Conservation (phyloP, 2,113 vertebrate genomes). For the Gymnogyps californianus region DNA sequence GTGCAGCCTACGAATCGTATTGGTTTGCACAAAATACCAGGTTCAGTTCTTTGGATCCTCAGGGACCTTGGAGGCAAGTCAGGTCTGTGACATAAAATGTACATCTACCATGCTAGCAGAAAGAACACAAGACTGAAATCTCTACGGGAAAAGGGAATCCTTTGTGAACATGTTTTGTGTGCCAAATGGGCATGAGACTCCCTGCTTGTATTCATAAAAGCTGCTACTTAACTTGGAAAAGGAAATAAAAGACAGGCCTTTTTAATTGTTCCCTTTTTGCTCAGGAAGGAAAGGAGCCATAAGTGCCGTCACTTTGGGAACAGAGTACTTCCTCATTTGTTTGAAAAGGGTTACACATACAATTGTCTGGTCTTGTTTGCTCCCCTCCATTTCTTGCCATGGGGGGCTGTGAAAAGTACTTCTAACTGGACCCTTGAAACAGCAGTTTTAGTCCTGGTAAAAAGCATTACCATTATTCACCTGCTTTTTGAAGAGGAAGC, state of each 20-base stretch:
- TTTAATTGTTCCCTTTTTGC: neutral
- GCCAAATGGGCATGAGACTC: neutral
- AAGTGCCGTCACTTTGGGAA: neutral
- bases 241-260: neutral
- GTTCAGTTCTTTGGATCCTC: neutral
- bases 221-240: neutral
- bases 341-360: neutral
- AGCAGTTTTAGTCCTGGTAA: neutral
- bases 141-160: neutral
- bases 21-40: neutral
- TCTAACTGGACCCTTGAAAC: neutral
- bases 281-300: neutral
- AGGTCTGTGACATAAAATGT: neutral
- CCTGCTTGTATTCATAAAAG: neutral
- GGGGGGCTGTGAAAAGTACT: neutral
- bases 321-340: neutral
- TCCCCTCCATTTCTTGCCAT: neutral
- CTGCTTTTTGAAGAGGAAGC: neutral
- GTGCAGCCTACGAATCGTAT: neutral
- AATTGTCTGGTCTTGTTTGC: neutral
- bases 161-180: neutral
- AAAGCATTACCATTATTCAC: neutral
- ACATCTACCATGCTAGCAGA: neutral
- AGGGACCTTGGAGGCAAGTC: neutral
- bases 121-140: neutral